These are phyloP conservation scores for Strigamia crassipes DNA, from an alignment of 2,888 invertebrate genomes.

Conservation along the genomic window DNA sequence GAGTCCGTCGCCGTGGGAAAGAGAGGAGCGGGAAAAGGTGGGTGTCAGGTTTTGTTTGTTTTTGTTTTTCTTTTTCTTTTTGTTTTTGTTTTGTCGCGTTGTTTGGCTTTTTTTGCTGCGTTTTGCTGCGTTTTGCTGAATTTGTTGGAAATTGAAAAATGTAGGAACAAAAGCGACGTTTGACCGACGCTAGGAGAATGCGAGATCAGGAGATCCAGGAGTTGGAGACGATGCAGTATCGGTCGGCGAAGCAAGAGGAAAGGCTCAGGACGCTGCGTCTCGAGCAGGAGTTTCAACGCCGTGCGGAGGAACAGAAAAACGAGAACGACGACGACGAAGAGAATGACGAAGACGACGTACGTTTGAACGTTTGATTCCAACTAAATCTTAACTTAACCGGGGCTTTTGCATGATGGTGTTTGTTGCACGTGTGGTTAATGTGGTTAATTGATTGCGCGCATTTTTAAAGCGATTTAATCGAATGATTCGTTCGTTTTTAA, in stretches of 20 bases:
- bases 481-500: background rate
- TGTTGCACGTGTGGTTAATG: constrained; percentile 12
- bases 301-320: constrained; percentile 79
- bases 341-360: constrained; percentile 63
- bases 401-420: background rate
- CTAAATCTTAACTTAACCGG: too few species aligned
- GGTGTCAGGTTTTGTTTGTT: constrained; percentile 45
- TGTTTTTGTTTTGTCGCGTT: background rate
- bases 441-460: background rate
- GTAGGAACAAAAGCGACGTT: constrained; percentile 70
- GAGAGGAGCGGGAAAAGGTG: constrained; percentile 85
- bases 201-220: constrained; percentile 87
- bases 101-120: background rate
- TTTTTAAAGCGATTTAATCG: too few species aligned
- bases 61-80: background rate
- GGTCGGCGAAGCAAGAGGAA: constrained; percentile 81
- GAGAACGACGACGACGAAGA: constrained; percentile 74
- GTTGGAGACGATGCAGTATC: constrained; percentile 68
- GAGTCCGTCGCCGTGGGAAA: constrained; percentile 73
- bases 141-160: background rate
- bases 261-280: constrained; percentile 83
- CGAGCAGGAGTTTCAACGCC: constrained; percentile 91
- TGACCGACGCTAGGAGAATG: constrained; percentile 76
- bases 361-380: too few species aligned
- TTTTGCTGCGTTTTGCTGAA: constrained; percentile 15